Conservation (phyloP, 2,113 vertebrate species). For the Ictidomys tridecemlineatus region DNA sequence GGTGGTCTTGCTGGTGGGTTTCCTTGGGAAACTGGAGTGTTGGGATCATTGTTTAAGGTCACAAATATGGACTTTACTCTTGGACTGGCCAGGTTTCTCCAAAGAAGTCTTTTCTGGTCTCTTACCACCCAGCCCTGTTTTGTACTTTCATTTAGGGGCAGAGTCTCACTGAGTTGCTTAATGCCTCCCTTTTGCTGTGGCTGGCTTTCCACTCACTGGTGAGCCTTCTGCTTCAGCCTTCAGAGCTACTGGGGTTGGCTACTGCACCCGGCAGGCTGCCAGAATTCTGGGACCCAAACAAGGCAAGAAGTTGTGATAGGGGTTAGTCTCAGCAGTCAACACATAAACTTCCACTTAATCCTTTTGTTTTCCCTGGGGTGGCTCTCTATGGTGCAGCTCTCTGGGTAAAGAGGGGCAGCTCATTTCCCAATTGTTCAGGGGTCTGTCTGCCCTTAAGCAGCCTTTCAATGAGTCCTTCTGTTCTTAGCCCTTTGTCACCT, state of each 20-base stretch:
- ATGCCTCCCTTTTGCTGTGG: no score
- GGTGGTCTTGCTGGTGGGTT: neutral
- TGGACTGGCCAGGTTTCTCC: neutral
- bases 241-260: no score
- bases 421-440: neutral
- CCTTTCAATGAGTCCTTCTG: neutral
- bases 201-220: no score
- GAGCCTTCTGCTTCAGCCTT: no score
- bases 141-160: no score
- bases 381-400: neutral
- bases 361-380: neutral
- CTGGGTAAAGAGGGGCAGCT: neutral
- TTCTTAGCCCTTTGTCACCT: neutral
- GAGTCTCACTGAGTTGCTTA: no score
- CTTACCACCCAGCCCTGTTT: no score
- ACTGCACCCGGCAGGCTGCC: neutral
- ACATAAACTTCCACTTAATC: neutral
- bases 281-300: neutral
- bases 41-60: neutral
- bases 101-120: neutral
- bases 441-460: neutral
- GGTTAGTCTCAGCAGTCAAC: neutral
- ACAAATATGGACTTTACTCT: neutral
- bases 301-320: neutral
- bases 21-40: neutral